Base-by-base conservation (phyloP, 2,888 invertebrate genomes). In the Diachrysia chrysitis region DNA sequence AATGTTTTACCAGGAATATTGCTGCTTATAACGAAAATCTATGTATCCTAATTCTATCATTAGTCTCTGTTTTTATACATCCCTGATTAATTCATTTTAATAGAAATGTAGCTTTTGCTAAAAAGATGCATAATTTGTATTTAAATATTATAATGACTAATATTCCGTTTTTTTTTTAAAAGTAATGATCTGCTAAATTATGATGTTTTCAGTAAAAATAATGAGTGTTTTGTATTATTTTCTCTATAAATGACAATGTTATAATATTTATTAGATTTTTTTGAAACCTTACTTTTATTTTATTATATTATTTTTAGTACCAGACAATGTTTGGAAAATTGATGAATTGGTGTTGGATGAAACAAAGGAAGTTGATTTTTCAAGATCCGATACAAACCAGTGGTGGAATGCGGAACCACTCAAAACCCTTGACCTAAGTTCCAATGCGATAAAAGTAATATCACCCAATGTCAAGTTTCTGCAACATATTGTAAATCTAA, bases 381-480 rank as follows among this genome's bases (percentile, higher is more conserved):
- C 95, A 65, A 93, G 93, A 76, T 89, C 92, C 6, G 95, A 96
- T 59, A 95, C 96, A 48, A 96, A 96, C 76, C 96, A 96, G 74
- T 99, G 98, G 98, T 98, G 98, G 98, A 98, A 97, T 88, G 96
- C 97, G 84, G 97, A 97, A 81, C 97, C 97, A 2, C 92, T 99
- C 23, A 97, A 96, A 71, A 97, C 96, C 83, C 95, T 99, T 76
- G 98, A 98, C 90, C 94, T 98, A 63, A 97, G 97, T 87, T 97
- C 97, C 16, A 98, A 98, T 91, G 95, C 96, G 69, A 93, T 98
- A 72, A 95, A 95, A 69, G 91, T 90, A 74, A 93, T 98, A 84
- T 96, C 97, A 64, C 91, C 96, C 42, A 96, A 97, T 86, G 96
- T 98, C 79, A 96, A 96, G 84, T 95, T 96, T 79, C 94, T 98